These are phyloP conservation scores for Patiria miniata DNA, from an alignment of 35 echinoderm and acorn worm species.

Conservation along the genomic window DNA sequence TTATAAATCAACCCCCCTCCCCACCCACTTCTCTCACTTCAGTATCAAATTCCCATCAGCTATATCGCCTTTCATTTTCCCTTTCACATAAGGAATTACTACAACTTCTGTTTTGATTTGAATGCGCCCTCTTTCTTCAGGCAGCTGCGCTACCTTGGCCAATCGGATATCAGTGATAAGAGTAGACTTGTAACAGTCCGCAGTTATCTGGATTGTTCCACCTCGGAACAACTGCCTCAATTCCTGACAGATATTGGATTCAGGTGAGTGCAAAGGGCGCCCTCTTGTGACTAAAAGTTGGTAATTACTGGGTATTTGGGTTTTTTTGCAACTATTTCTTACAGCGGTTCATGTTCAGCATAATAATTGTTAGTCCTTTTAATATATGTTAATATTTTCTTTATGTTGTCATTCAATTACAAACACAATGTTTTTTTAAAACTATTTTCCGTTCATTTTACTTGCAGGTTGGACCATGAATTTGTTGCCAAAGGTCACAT, in stretches of 20 bases:
- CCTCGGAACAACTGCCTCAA: slow-evolving; percentile 74
- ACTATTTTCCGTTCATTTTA: background rate
- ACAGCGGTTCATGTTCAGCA: background rate
- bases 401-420: background rate
- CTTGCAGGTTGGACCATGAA: slow-evolving; percentile 90
- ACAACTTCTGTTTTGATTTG: background rate
- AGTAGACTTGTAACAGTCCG: slow-evolving; percentile 75
- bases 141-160: slow-evolving; percentile 91
- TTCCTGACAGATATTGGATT: slow-evolving; percentile 95
- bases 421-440: background rate
- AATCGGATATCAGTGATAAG: slow-evolving; percentile 88
- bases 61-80: background rate
- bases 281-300: background rate
- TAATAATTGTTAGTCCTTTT: background rate
- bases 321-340: background rate
- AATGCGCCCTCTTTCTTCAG: slow-evolving; percentile 30
- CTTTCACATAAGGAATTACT: background rate
- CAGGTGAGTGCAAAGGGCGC: slow-evolving; percentile 60
- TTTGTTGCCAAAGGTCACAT: slow-evolving; percentile 91
- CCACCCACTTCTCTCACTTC: too few relatives aligned
- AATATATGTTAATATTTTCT: too few relatives aligned
- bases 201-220: slow-evolving; percentile 80
- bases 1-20: too few relatives aligned
- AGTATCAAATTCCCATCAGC: too few relatives aligned
- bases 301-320: background rate